Conservation (phyloP, 2,113 vertebrate genomes). For the Astur gentilis region DNA sequence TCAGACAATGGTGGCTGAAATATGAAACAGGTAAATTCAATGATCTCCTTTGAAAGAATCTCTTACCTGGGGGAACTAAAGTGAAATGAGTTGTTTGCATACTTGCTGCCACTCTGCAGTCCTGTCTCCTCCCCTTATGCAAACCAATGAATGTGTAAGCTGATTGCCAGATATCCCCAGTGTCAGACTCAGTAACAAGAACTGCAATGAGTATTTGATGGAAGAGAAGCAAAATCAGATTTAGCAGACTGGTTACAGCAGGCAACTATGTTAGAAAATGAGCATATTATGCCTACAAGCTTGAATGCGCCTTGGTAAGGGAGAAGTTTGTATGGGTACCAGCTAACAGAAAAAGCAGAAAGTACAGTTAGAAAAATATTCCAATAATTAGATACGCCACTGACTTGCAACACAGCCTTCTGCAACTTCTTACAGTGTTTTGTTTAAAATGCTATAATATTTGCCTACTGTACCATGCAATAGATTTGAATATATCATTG, state of each 20-base stretch:
- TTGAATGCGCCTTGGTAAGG: background rate
- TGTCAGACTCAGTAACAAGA: conserved; percentile 7
- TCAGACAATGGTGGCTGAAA: conserved; percentile 63
- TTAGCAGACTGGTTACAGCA: conserved; percentile 19
- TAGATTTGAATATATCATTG: background rate
- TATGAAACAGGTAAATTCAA: conserved; percentile 57
- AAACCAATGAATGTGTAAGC: conserved; percentile 13
- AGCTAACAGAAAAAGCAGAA: background rate
- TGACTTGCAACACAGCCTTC: background rate
- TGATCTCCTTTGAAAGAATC: conserved; percentile 47
- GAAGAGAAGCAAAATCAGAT: conserved; percentile 35
- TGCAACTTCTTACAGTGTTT: background rate
- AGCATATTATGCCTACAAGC: background rate
- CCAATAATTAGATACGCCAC: background rate
- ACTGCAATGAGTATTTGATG: conserved; percentile 20
- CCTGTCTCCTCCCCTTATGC: conserved; percentile 14
- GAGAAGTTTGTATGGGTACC: background rate
- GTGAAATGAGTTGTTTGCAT: conserved; percentile 5
- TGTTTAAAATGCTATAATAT: background rate
- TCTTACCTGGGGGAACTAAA: conserved; percentile 28
- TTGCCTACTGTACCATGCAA: background rate
- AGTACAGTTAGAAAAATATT: background rate
- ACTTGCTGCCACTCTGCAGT: background rate
- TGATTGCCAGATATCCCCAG: conserved; percentile 18
- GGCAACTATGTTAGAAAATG: background rate